Evolutionary conservation across 2,113 vertebrate species (phyloP).

Genomic region (Zosterops lateralis): DNA sequence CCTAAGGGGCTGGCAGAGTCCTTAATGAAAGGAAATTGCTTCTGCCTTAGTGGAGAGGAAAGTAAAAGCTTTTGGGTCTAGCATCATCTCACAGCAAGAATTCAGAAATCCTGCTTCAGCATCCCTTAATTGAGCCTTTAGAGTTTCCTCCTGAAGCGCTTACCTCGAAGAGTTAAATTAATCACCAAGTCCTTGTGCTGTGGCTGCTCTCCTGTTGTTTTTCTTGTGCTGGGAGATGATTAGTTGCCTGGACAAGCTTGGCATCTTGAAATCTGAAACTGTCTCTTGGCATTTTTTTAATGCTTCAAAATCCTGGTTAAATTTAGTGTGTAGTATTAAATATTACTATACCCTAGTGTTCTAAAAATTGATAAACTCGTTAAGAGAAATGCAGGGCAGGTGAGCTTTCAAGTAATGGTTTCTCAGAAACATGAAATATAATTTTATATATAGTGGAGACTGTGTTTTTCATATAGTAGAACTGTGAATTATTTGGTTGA

Average conservation of each 20-base stretch:
- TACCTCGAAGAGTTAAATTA: constrained; percentile 48
- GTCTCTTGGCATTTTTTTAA: constrained; percentile 27
- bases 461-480: not conserved
- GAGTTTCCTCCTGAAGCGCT: constrained; percentile 3
- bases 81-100: constrained; percentile 27
- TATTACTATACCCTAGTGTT: not conserved
- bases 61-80: constrained; percentile 25
- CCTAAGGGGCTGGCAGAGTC: constrained; percentile 16
- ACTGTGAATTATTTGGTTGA: not conserved
- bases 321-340: constrained; percentile 47
- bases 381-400: constrained; percentile 22
- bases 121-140: constrained; percentile 15
- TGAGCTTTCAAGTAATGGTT: not conserved
- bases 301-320: constrained; percentile 32
- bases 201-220: constrained; percentile 15
- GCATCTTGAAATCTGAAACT: constrained; percentile 30
- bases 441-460: not conserved
- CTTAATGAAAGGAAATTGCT: constrained; percentile 45
- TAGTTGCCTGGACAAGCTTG: constrained; percentile 30
- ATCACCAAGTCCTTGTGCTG: not conserved
- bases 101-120: not conserved
- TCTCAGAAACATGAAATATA: constrained; percentile 20
- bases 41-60: constrained; percentile 28
- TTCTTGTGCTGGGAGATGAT: constrained; percentile 16
- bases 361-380: constrained; percentile 63